Base-by-base conservation (phyloP, 2,113 vertebrate species). In the Orientallactaga bullata region DNA sequence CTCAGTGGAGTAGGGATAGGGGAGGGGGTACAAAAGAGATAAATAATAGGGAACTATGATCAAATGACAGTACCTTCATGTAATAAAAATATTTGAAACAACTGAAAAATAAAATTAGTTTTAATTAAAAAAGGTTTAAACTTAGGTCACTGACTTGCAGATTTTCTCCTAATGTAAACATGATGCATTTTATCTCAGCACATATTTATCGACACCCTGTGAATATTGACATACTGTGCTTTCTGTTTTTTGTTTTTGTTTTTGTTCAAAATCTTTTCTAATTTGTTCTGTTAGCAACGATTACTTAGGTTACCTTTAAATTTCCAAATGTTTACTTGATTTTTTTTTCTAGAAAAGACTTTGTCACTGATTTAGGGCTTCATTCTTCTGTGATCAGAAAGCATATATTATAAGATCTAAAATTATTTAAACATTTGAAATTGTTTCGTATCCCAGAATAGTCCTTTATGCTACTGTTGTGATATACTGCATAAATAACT, bases 221-320 rank as follows among this genome's bases (percentile, higher is more conserved):
- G 42, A 47, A 74, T 68, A 60, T 12, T 24, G 32, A 84, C 16
- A 60, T 1, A 2, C 26, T 63, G 58, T 55, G 12, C 23, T 30
- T 68, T 72, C 20, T 47, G 42, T 47, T 47, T 47, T 47, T 47
- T 47, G 42, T 47, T 47, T 5, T 47, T 47, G 42, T 47, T 28
- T 66, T 85, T 90, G 66, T 21, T 90, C 32, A 39, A 76, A 85
- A 58, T 63, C 21, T 73, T 88, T 85, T 71, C 28, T 85, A 63
- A 90, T 55, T 77, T 89, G 12, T 84, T 77, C n/a, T 63, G 47
- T 77, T 58, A 81, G 73, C 82, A 74, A 9, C 81, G 21, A 4
- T 35, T 28, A 68, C 28, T 86, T 42, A 32, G 1, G 32, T 20
- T 73, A 61, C 23, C 55, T 73, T 94, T 39, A 73, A 42, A 47